Conservation (phyloP, 2,113 vertebrate species). For the Psittacula cyanocephala region DNA sequence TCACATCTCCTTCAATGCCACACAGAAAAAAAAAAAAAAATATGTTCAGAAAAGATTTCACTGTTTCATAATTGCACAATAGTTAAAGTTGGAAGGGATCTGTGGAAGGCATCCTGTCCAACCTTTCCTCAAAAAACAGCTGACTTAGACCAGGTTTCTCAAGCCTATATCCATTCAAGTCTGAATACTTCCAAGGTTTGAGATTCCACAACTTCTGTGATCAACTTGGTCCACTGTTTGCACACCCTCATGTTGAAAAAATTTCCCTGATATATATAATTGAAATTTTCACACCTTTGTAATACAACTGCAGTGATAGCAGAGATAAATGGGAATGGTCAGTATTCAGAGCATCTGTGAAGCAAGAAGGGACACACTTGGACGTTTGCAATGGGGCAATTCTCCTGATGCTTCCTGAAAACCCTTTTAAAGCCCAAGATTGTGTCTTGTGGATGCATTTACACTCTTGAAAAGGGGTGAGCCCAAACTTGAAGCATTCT, state of each 20-base stretch:
- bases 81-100: background rate
- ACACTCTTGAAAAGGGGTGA: fast-evolving
- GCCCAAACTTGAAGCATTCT: background rate
- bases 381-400: background rate
- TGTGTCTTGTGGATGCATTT: background rate
- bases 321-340: background rate
- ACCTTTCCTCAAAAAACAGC: background rate
- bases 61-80: background rate
- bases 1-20: background rate
- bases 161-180: background rate
- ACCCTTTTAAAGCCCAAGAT: background rate
- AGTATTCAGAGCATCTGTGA: background rate
- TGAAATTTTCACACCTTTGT: background rate
- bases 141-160: background rate
- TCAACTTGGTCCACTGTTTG: background rate
- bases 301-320: background rate
- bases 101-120: background rate
- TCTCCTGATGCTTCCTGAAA: background rate
- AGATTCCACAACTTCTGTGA: background rate
- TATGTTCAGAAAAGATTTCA: background rate
- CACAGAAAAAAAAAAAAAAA: background rate
- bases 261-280: background rate
- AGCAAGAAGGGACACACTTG: background rate
- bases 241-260: background rate
- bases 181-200: background rate